These are phyloP conservation scores for Drosophila yooni DNA, from an alignment of 2,888 invertebrate genomes.

Conservation along the genomic window DNA sequence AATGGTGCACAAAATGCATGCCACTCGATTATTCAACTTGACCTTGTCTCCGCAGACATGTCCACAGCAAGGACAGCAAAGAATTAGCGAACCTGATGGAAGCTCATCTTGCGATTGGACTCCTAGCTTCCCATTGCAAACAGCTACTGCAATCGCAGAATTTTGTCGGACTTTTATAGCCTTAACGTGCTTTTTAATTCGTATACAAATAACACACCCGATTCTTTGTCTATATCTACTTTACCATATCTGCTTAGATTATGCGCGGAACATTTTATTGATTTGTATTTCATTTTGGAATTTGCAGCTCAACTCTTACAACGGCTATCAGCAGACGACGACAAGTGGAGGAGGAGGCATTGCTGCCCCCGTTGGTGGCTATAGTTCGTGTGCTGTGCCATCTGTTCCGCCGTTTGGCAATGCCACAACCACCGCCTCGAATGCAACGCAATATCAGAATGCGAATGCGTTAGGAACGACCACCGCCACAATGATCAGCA, in stretches of 20 bases:
- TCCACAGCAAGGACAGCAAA: background rate
- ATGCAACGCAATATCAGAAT: slow-evolving; percentile 70
- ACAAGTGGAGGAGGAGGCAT: slow-evolving; percentile 31
- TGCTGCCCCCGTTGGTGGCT: slow-evolving; percentile 52
- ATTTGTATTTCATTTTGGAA: background rate
- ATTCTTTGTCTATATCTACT: background rate
- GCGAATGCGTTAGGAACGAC: slow-evolving; percentile 67
- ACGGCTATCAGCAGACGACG: slow-evolving; percentile 53
- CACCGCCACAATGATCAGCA: slow-evolving; percentile 59
- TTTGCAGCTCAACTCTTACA: slow-evolving; percentile 60
- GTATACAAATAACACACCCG: no score
- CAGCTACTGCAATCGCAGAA: no score
- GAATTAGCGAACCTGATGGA: background rate
- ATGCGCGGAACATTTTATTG: background rate
- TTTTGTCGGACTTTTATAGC: background rate
- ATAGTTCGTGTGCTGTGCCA: slow-evolving; percentile 81
- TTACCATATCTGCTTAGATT: background rate
- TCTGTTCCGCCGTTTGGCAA: slow-evolving; percentile 79
- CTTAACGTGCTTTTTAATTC: background rate
- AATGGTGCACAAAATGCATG: background rate
- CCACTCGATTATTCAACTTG: background rate
- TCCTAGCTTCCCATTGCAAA: background rate
- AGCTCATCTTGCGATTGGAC: background rate
- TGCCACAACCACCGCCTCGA: slow-evolving; percentile 80
- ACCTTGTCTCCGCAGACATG: background rate